Evolutionary conservation across 2,797 vertebrate genomes (phyloP).

Genomic region (Siniperca obscura): DNA sequence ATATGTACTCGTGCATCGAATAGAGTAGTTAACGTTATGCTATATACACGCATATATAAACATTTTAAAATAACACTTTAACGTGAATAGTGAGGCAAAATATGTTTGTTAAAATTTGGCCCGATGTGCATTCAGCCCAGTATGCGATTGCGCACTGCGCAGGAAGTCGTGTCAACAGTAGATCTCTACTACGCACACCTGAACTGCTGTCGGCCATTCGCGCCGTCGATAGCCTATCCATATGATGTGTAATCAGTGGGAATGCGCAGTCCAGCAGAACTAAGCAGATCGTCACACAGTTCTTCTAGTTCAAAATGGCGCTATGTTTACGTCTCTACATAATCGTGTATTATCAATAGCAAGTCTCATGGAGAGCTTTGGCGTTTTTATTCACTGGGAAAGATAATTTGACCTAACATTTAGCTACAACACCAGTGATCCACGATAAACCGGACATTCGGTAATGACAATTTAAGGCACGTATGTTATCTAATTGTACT

Average conservation of each 20-base stretch:
- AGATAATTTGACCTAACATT: constrained; percentile 30
- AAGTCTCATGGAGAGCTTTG: constrained; percentile 58
- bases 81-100: background rate
- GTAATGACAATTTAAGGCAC: constrained; percentile 39
- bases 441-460: constrained; percentile 19
- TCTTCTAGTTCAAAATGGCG: constrained; percentile 80
- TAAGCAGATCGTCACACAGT: constrained; percentile 30
- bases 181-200: constrained; percentile 19
- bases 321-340: constrained; percentile 79
- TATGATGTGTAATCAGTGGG: constrained; percentile 8
- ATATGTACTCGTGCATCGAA: accelerated
- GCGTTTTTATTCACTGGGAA: constrained; percentile 21
- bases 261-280: background rate
- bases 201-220: accelerated
- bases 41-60: accelerated
- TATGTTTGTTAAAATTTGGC: background rate
- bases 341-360: constrained; percentile 56
- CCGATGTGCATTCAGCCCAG: accelerated
- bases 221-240: background rate
- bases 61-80: accelerated
- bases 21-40: accelerated
- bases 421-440: constrained; percentile 3
- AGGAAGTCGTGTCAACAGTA: constrained; percentile 47
- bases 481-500: constrained; percentile 4
- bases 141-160: constrained; percentile 1